Conservation (phyloP, 2,888 invertebrate genomes). For the Polydrusus cervinus region DNA sequence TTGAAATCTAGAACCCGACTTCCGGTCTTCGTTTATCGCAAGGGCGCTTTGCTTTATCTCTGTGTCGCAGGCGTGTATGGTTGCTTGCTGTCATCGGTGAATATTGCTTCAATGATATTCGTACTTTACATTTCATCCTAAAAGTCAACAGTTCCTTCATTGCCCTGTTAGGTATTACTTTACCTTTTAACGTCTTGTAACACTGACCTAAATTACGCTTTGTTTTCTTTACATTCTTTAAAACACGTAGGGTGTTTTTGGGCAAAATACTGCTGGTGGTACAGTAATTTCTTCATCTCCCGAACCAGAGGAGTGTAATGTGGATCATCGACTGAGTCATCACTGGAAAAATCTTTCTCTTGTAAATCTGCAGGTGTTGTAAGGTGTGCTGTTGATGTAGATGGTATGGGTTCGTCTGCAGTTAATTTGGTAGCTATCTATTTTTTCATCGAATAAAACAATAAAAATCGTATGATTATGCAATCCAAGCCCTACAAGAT, state of each 20-base stretch:
- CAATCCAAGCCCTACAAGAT: too few relatives aligned
- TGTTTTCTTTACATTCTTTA: conserved; percentile 20
- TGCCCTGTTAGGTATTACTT: conserved; percentile 9
- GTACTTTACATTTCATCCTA: conserved; percentile 24
- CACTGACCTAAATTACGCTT: conserved; percentile 19
- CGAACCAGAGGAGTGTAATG: conserved; percentile 1
- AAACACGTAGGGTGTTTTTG: conserved; percentile 7
- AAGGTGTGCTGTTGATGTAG: not conserved
- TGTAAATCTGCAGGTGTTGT: conserved; percentile 1
- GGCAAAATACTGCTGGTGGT: not conserved
- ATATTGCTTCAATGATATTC: conserved; percentile 13
- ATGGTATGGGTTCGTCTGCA: conserved; percentile 17
- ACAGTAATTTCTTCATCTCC: conserved; percentile 8
- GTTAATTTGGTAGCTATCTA: too few relatives aligned
- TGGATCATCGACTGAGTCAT: conserved; percentile 13
- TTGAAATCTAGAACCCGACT: too few relatives aligned
- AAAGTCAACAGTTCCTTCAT: conserved; percentile 18
- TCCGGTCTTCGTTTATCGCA: too few relatives aligned
- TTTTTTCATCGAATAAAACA: too few relatives aligned
- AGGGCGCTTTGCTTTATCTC: too few relatives aligned
- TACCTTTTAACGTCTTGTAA: conserved; percentile 22
- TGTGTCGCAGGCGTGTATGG: too few relatives aligned
- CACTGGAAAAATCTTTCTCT: conserved; percentile 18
- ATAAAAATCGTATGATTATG: too few relatives aligned
- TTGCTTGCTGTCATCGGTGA: too few relatives aligned